These are phyloP conservation scores for Pachyuromys duprasi DNA, from an alignment of 2,797 vertebrate species.

Conservation along the genomic window DNA sequence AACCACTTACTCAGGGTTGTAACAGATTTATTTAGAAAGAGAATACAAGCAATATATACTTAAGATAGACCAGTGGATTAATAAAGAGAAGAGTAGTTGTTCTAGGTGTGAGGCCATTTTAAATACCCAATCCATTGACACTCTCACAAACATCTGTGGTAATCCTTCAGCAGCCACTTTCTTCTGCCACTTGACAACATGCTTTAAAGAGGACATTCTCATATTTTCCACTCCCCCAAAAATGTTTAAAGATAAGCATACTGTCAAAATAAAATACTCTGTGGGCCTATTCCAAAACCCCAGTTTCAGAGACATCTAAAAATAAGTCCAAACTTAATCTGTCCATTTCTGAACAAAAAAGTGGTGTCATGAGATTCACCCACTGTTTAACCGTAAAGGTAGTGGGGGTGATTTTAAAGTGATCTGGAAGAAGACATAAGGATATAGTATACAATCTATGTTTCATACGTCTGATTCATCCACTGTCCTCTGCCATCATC, in stretches of 20 bases:
- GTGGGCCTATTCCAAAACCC: conserved; percentile 58
- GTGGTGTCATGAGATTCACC: neutral
- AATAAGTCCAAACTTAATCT: conserved; percentile 57
- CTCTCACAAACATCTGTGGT: conserved; percentile 47
- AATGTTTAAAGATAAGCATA: conserved; percentile 76
- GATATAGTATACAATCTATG: neutral
- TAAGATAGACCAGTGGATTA: conserved; percentile 42
- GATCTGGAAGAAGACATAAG: neutral
- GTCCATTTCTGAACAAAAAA: conserved; percentile 40
- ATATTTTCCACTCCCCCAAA: conserved; percentile 67
- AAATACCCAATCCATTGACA: conserved; percentile 58
- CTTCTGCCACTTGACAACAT: conserved; percentile 72
- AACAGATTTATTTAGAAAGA: conserved; percentile 74
- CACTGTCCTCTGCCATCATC: neutral
- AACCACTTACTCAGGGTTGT: conserved; percentile 68
- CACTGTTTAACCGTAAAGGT: neutral
- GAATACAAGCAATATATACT: conserved; percentile 34
- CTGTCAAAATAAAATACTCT: conserved; percentile 63
- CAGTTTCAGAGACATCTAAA: conserved; percentile 65
- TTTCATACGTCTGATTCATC: rapidly evolving
- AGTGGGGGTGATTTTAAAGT: neutral
- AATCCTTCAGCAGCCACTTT: conserved; percentile 62
- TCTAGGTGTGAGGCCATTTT: conserved; percentile 24
- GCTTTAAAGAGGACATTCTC: conserved; percentile 71
- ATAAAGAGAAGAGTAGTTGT: conserved; percentile 63